phyloP scores from a whole-genome alignment of 2,113 vertebrate species.

The Micromys minutus region DNA sequence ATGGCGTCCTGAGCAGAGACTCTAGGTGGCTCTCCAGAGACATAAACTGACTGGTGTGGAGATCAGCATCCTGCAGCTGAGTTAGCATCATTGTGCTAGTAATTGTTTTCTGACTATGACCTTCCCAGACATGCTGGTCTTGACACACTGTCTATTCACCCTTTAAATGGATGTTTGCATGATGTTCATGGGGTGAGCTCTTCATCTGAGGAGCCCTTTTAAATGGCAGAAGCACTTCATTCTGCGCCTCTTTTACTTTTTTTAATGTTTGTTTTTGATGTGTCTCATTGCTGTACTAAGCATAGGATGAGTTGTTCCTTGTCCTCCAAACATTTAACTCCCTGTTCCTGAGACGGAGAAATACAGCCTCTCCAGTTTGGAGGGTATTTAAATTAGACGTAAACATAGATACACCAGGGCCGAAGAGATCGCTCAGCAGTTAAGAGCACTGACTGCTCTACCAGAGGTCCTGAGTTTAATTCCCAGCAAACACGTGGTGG shows the following conservation, averaged over 20 bases:
- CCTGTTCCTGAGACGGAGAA: not conserved
- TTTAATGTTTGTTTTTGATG: too few relatives aligned
- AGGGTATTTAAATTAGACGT: not conserved
- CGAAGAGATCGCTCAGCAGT: too few relatives aligned
- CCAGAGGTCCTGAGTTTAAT: too few relatives aligned
- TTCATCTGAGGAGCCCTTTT: not conserved
- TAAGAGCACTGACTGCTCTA: too few relatives aligned
- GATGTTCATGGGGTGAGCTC: not conserved
- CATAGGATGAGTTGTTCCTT: not conserved
- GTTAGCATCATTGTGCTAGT: not conserved
- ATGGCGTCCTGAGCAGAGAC: not conserved
- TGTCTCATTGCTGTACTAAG: not conserved
- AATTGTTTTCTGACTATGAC: not conserved
- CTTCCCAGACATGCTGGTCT: not conserved
- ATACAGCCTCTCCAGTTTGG: not conserved
- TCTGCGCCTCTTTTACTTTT: not conserved
- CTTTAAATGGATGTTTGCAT: not conserved
- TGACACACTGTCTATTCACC: not conserved
- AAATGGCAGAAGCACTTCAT: not conserved
- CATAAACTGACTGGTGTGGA: not conserved
- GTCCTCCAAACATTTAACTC: not conserved
- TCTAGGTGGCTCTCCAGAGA: not conserved
- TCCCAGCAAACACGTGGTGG: too few relatives aligned
- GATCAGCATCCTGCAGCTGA: not conserved
- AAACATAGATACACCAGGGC: not conserved